These are phyloP conservation scores for Drosophila yakuba DNA, from an alignment of 1,140 invertebrate genomes.

Conservation along the genomic window DNA sequence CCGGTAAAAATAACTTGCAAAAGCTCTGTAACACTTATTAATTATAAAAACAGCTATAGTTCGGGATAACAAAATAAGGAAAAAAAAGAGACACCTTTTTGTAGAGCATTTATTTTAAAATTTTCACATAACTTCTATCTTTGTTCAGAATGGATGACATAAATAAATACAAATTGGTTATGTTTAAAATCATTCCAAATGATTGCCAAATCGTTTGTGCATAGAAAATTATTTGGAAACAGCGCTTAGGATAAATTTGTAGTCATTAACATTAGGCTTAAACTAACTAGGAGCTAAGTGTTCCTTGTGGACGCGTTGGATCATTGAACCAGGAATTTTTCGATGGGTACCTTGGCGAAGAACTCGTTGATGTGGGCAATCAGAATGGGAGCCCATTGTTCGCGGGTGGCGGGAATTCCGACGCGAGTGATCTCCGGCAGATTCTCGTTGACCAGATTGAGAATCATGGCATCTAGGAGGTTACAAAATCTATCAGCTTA, in stretches of 20 bases:
- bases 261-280: constrained; percentile 54
- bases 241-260: constrained; percentile 63
- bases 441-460: constrained; percentile 84
- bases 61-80: background rate
- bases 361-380: constrained; percentile 79
- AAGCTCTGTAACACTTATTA: background rate
- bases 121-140: constrained; percentile 14
- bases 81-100: background rate
- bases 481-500: background rate
- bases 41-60: too few species aligned
- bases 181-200: constrained; percentile 38
- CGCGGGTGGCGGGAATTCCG: constrained; percentile 80
- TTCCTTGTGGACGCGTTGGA: constrained; percentile 21
- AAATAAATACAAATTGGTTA: constrained; percentile 73
- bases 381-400: constrained; percentile 82
- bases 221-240: constrained; percentile 72
- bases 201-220: constrained; percentile 52
- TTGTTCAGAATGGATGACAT: constrained; percentile 43
- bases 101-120: constrained; percentile 36
- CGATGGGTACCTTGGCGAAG: constrained; percentile 81
- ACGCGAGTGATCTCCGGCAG: constrained; percentile 79
- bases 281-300: constrained; percentile 67
- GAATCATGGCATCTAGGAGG: constrained; percentile 73
- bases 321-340: constrained; percentile 77
- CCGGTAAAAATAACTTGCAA: background rate